A percentile compares a stretch with the other conserved stretches of the same genome.
These are phyloP conservation scores for Leptonema lineaticorne DNA, from an alignment of 1,140 invertebrate genomes.

Conservation along the genomic window DNA sequence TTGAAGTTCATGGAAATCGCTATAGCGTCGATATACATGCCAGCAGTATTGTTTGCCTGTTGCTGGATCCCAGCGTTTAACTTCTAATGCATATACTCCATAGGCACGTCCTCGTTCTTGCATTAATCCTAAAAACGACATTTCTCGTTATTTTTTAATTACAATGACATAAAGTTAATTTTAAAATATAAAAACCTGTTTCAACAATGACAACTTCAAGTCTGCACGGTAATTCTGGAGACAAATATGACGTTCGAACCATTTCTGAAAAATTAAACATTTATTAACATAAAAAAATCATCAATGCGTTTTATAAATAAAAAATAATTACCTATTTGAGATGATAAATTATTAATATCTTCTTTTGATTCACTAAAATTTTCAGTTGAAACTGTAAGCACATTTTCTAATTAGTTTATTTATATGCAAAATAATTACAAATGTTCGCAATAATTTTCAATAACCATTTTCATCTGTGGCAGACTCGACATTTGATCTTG, in stretches of 20 bases:
- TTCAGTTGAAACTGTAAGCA: not conserved
- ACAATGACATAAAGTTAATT: not conserved
- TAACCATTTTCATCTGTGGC: not conserved
- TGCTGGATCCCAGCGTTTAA: conserved; percentile 65
- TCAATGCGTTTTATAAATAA: not conserved
- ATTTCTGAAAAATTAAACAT: not conserved
- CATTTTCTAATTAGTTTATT: not conserved
- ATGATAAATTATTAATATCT: not conserved
- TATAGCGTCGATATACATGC: conserved; percentile 83
- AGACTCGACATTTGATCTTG: not conserved
- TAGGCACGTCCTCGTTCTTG: conserved; percentile 80
- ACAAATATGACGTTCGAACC: not conserved
- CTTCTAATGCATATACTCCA: conserved; percentile 87
- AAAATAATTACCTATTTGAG: no score
- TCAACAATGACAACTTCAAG: conserved; percentile 38
- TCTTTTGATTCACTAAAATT: not conserved
- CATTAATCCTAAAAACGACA: conserved; percentile 61
- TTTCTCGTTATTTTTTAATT: not conserved
- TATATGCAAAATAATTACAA: not conserved
- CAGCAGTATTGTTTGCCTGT: conserved; percentile 64
- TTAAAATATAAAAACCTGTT: conserved; percentile 28
- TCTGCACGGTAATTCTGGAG: conserved; percentile 17
- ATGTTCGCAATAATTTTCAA: not conserved
- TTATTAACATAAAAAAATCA: no score
- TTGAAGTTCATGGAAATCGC: conserved; percentile 89